A percentile compares a stretch with the other conserved stretches of the same genome.
Evolutionary conservation across 2,888 invertebrate genomes (phyloP).

Genomic region (Drosophila setosimentum): DNA sequence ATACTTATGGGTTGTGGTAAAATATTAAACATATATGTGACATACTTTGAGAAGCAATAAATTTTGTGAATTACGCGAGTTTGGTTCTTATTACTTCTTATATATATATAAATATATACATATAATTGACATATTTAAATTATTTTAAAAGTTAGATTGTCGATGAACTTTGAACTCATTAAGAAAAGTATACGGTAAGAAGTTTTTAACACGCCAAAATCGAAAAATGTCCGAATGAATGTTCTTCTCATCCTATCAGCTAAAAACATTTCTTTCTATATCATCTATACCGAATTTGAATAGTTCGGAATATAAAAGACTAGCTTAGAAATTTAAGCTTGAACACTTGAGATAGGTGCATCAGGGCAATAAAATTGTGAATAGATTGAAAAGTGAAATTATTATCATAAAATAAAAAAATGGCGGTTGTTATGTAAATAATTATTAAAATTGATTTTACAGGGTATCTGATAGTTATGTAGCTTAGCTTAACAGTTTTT

Average conservation of each 20-base stretch:
- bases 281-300: background rate
- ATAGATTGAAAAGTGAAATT: background rate
- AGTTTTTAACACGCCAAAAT: background rate
- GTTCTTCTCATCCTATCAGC: background rate
- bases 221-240: background rate
- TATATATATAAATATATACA: background rate
- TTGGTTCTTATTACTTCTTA: background rate
- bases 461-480: conserved; percentile 28
- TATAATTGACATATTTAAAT: background rate
- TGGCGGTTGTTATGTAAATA: background rate
- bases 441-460: background rate
- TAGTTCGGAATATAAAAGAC: background rate
- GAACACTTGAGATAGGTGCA: background rate
- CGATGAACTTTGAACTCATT: too few relatives aligned
- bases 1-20: background rate
- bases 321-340: background rate
- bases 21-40: background rate
- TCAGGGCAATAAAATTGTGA: background rate
- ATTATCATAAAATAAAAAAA: too few relatives aligned
- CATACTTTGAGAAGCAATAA: background rate
- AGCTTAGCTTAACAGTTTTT: background rate
- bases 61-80: background rate
- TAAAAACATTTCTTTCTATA: background rate
- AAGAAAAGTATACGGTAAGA: too few relatives aligned
- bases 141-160: background rate